Base-by-base conservation (phyloP, 2,888 invertebrate species). In the Tortrix viridana region DNA sequence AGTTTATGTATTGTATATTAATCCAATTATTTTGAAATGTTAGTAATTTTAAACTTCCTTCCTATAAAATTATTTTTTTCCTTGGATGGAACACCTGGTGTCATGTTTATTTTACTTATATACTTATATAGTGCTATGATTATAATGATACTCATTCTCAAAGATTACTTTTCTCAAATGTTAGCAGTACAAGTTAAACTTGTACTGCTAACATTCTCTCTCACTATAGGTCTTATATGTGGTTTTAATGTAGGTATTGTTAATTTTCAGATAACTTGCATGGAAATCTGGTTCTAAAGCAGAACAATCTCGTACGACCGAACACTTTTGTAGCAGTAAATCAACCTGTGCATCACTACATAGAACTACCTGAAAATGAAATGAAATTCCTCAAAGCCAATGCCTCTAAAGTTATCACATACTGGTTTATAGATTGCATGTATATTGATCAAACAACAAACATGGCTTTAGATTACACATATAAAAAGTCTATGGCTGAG, bases 351-450 rank as follows among this genome's bases (percentile, higher is more conserved):
- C 84, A 84, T 52, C 95, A 95, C 72, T 85, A 84, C 52, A 86
- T 97, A 44, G 77, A 84, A 44, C 75, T 97, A 14, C 93, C 93
- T 2, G 81, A 93, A 22, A 91, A 93, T 18, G 97, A 97, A 80
- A 74, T 89, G 38, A 82, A 93, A 55, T 96, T 92, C 79, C 80
- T 97, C 20, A 76, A 80, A 60, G 68, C 74, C 9, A 92, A 92
- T 67, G 79, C 92, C 0, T 92, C 91, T 1, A 77, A 80, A 5
- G 86, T 96, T 14, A 81, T 93, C 23, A 95, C 95, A 0, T 96
- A 94, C 80, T 97, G 97, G 97, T 97, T 96, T 75, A 92, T 96
- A 65, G 96, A 97, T 81, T 97, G 97, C 76, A 85, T 92, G 56
- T 95, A 95, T 74, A 91, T 95, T 56, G 96, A 95, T 41, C 87